These are phyloP conservation scores for Siphamia tubifer DNA, from an alignment of 2,113 vertebrate genomes.

Conservation along the genomic window DNA sequence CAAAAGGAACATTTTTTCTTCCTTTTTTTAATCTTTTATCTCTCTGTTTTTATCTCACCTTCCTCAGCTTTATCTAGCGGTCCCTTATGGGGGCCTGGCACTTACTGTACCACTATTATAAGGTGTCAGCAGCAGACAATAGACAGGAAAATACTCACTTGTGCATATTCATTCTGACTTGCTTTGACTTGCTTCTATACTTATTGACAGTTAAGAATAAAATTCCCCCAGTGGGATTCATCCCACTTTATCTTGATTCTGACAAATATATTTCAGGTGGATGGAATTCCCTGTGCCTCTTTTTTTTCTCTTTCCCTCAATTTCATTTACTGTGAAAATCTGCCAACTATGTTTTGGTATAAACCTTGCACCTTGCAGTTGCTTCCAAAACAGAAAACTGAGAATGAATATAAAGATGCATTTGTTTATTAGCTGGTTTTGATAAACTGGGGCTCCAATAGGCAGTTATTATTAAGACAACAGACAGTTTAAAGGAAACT, in stretches of 20 bases:
- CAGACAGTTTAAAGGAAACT: not conserved
- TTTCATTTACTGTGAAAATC: slow-evolving; percentile 5
- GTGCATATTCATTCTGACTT: slow-evolving; percentile 2
- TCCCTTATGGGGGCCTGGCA: not conserved
- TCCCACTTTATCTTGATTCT: slow-evolving; percentile 13
- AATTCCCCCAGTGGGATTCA: slow-evolving; percentile 7
- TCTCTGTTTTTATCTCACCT: no score
- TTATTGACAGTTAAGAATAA: slow-evolving; percentile 18
- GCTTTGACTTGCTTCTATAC: not conserved
- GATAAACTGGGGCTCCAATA: not conserved
- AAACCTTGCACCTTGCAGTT: not conserved
- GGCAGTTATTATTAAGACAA: slow-evolving; percentile 12
- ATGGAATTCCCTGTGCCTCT: slow-evolving; percentile 21
- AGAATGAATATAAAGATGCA: not conserved
- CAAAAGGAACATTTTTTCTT: no score
- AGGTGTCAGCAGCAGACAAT: not conserved
- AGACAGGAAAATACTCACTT: slow-evolving; percentile 1
- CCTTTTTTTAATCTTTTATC: no score
- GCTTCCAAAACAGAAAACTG: not conserved
- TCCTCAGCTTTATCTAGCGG: no score
- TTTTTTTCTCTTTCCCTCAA: not conserved
- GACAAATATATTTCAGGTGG: slow-evolving; percentile 18
- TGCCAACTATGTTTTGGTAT: slow-evolving; percentile 7
- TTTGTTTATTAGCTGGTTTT: slow-evolving; percentile 1
- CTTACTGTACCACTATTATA: not conserved